These are phyloP conservation scores for Eristalis intricaria DNA, from an alignment of 2,888 invertebrate species.

Conservation along the genomic window DNA sequence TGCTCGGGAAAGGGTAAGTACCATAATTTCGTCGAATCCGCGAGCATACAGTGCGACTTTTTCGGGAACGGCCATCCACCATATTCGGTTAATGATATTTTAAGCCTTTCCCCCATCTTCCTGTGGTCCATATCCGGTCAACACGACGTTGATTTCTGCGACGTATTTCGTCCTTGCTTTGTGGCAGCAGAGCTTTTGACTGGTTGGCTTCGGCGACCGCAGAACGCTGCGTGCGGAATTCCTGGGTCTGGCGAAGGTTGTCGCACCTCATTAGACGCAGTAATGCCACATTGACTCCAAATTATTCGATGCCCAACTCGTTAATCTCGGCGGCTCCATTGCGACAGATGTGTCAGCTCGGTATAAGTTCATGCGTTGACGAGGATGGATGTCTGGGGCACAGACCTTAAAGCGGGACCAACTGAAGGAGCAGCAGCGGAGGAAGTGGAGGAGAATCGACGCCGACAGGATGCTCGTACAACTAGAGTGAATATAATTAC, in stretches of 20 bases:
- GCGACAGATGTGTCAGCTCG: neutral
- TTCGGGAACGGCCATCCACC: conserved; percentile 47
- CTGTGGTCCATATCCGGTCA: neutral
- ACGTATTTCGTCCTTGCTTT: conserved; percentile 21
- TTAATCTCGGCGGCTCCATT: conserved; percentile 12
- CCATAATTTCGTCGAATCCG: neutral
- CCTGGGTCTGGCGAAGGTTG: neutral
- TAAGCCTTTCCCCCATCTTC: neutral
- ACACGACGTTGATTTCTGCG: conserved; percentile 13
- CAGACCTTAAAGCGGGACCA: neutral
- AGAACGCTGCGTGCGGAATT: neutral
- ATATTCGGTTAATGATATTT: conserved; percentile 31
- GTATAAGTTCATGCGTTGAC: conserved; percentile 6
- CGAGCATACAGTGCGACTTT: neutral
- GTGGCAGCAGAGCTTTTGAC: conserved; percentile 22
- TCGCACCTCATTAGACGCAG: conserved; percentile 56
- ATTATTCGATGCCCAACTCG: conserved; percentile 21
- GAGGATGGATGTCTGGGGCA: neutral
- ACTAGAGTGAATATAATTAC: conserved; percentile 29
- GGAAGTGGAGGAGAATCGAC: neutral
- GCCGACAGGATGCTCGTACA: conserved; percentile 2
- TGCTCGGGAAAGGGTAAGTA: conserved; percentile 50
- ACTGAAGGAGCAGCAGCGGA: neutral
- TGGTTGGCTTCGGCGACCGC: neutral
- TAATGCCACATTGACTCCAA: conserved; percentile 55